Evolutionary conservation across 2,113 vertebrate genomes (phyloP), one percentile per base, ranked within the genome.

Genomic region (Corythornis madagascariensis): DNA sequence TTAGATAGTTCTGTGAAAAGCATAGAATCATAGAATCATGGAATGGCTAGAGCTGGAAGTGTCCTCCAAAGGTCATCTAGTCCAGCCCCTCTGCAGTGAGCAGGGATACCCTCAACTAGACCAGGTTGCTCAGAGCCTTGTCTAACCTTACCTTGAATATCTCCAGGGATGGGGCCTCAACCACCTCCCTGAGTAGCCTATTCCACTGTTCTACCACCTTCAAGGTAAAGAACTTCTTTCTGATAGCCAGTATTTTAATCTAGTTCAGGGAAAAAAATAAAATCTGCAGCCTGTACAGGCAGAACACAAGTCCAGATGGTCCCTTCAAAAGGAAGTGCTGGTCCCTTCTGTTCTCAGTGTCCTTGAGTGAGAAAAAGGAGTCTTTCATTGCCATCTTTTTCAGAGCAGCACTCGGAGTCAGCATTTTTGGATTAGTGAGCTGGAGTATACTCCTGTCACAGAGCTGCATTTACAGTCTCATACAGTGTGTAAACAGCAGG

Each of bases 391-490:
- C 26, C 2, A 2, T 60, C 52, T 83, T 87, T 95, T 90, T 86
- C 88, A 80, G 67, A 88, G 79, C 28, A 90, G 38, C n/a, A 43
- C 38, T 89, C 31, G 5, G 47, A 90, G 72, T 93, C 92, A 95
- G 88, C 93, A 88, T 81, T 95, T 95, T 52, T 88, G 88, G 79
- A 91, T 88, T 93, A 95, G 88, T 86, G 90, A 93, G 83, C 69
- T 93, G 73, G 43, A 94, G 64, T 81, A 71, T 48, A 56, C 26
- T 83, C 79, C 55, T 47, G 63, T 7, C 4, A 65, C 56, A 83
- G 31, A 93, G 53, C 42, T 64, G 17, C 3, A 0, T 86, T 91
- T 86, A 75, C 33, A 83, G 52, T 52, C 17, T 63, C 90, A 86
- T 56, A 31, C 48, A 60, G 76, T 60, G 69, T 67, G 72, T 52